phyloP scores from a whole-genome alignment of 2,113 vertebrate genomes.

The Pardalotus punctatus region DNA sequence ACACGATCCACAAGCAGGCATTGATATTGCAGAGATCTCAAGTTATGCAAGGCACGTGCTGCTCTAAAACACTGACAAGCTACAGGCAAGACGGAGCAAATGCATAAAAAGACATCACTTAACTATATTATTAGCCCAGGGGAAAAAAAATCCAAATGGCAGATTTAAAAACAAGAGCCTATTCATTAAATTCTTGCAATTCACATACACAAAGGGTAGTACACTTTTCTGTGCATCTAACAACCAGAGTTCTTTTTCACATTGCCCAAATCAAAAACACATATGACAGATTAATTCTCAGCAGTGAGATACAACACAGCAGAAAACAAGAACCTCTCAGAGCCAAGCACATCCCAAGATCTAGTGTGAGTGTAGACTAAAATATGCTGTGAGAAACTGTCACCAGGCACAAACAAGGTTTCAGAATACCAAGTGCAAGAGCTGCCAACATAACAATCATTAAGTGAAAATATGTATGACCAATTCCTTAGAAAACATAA shows the following conservation, averaged over 20 bases:
- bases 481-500: not conserved
- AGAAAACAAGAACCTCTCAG: accelerated
- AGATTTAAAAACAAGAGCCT: not conserved
- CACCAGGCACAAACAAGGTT: not conserved
- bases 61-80: not conserved
- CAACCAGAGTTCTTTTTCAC: not conserved
- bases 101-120: not conserved
- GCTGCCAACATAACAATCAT: not conserved
- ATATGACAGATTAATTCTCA: not conserved
- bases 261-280: not conserved
- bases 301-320: not conserved
- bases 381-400: slow-evolving; percentile 8
- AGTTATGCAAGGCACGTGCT: not conserved
- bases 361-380: not conserved
- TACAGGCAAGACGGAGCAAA: not conserved
- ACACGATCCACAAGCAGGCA: not conserved
- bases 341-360: not conserved
- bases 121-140: not conserved
- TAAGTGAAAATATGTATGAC: not conserved
- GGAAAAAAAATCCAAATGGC: not conserved
- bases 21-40: not conserved
- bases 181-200: not conserved
- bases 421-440: not conserved
- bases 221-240: not conserved
- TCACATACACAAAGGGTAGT: accelerated